Conservation (phyloP, 2,888 invertebrate species). For the Sphinx pinastri region DNA sequence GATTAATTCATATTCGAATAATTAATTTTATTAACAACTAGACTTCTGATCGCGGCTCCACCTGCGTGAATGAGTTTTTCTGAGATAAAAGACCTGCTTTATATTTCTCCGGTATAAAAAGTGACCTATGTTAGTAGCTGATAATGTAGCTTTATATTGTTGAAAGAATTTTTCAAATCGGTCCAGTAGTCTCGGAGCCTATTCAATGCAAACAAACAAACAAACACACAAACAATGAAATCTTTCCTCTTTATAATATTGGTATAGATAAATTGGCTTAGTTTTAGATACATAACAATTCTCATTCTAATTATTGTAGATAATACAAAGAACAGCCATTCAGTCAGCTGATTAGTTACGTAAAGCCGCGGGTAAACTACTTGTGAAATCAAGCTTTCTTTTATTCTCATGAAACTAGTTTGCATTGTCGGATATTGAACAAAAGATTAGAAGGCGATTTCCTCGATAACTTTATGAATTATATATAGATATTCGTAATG, state of each 20-base stretch:
- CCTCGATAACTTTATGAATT: neutral
- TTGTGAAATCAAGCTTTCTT: slow-evolving; percentile 26
- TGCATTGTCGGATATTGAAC: neutral
- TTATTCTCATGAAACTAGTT: slow-evolving; percentile 24
- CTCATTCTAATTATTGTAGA: neutral
- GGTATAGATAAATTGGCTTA: too few relatives aligned
- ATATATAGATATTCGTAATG: neutral
- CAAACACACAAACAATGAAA: too few relatives aligned
- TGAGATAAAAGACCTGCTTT: too few relatives aligned
- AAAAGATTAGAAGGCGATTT: neutral
- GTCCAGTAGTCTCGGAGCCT: too few relatives aligned
- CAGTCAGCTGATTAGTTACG: slow-evolving; percentile 16
- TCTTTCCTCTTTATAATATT: too few relatives aligned
- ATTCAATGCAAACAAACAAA: too few relatives aligned
- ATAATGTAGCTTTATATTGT: too few relatives aligned
- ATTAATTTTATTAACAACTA: neutral
- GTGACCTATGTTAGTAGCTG: too few relatives aligned
- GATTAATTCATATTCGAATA: neutral
- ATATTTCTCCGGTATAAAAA: too few relatives aligned
- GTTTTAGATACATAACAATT: neutral
- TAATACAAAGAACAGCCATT: neutral
- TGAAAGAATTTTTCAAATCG: too few relatives aligned
- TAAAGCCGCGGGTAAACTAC: slow-evolving; percentile 4
- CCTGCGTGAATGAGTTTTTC: too few relatives aligned
- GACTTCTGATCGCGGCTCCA: too few relatives aligned